These are phyloP conservation scores for Vanessa tameamea DNA, from an alignment of 1,140 invertebrate genomes.

Conservation along the genomic window DNA sequence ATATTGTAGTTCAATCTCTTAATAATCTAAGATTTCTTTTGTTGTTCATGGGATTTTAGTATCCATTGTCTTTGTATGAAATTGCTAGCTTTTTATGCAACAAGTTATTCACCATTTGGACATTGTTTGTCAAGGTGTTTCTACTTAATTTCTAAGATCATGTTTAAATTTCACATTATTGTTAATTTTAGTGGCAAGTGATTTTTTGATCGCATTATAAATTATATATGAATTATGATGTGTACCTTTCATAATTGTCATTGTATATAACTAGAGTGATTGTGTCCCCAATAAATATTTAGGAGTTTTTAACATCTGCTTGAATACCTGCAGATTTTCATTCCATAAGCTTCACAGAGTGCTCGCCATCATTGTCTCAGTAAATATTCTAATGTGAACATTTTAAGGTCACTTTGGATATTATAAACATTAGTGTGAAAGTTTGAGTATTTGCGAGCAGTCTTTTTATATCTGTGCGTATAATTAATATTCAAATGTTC, in stretches of 20 bases:
- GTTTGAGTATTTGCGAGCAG: slow-evolving; percentile 69
- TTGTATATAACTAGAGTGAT: slow-evolving; percentile 77
- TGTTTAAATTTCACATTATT: slow-evolving; percentile 34
- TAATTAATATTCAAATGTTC: slow-evolving; percentile 76
- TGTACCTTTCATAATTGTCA: slow-evolving; percentile 63
- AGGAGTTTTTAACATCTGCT: slow-evolving; percentile 68
- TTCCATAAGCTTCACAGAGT: slow-evolving; percentile 71
- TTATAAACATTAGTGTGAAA: slow-evolving; percentile 69
- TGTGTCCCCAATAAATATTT: slow-evolving; percentile 65
- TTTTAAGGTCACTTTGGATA: slow-evolving; percentile 72
- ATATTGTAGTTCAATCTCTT: slow-evolving; percentile 24
- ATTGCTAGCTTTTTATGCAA: slow-evolving; percentile 22
- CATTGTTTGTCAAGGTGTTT: slow-evolving; percentile 63
- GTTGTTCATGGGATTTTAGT: slow-evolving; percentile 20
- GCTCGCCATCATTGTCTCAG: slow-evolving; percentile 58
- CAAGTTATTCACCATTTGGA: slow-evolving; percentile 55
- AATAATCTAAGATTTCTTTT: slow-evolving; percentile 23
- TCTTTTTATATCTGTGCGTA: slow-evolving; percentile 74
- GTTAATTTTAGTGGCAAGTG: slow-evolving; percentile 39
- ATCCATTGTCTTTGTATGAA: slow-evolving; percentile 18
- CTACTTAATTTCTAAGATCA: slow-evolving; percentile 45
- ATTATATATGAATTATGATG: slow-evolving; percentile 52
- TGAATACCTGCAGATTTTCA: slow-evolving; percentile 61
- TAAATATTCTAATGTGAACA: slow-evolving; percentile 72
- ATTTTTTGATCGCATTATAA: slow-evolving; percentile 44